phyloP scores from a whole-genome alignment of 2,113 vertebrate genomes.

The Apeltes quadracus region DNA sequence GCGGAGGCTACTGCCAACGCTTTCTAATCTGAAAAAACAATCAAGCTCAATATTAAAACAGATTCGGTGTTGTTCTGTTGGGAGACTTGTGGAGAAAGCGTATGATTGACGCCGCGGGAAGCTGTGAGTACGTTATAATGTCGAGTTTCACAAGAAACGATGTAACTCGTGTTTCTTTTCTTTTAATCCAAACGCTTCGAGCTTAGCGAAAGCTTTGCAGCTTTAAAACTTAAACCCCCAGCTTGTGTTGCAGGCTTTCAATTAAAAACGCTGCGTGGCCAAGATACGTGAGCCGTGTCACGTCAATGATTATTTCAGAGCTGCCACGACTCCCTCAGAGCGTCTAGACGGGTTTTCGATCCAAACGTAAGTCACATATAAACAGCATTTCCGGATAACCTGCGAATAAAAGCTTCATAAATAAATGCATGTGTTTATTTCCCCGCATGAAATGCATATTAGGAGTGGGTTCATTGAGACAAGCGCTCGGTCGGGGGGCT shows the following conservation, averaged over 20 bases:
- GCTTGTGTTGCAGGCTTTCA: background rate
- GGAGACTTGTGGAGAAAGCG: too few species aligned
- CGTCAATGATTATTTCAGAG: background rate
- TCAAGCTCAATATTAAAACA: too few species aligned
- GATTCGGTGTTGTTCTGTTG: too few species aligned
- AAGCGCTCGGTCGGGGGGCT: too few species aligned
- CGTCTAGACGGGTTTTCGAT: background rate
- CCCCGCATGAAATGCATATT: background rate
- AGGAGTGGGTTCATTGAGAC: background rate
- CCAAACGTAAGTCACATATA: background rate
- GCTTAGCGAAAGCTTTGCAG: background rate
- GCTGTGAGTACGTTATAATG: background rate
- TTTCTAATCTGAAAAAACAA: too few species aligned
- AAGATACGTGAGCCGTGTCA: background rate
- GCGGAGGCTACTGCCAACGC: too few species aligned
- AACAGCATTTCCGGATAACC: background rate
- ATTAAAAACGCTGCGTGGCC: background rate
- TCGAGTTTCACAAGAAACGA: background rate
- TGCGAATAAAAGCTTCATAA: background rate
- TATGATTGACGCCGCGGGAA: too few species aligned
- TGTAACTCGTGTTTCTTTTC: background rate
- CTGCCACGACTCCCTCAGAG: background rate
- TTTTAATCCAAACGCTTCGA: background rate
- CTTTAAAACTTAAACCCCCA: background rate
- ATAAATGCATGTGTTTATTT: background rate